Evolutionary conservation across 2,797 vertebrate genomes (phyloP).

Genomic region (Lemur catta): DNA sequence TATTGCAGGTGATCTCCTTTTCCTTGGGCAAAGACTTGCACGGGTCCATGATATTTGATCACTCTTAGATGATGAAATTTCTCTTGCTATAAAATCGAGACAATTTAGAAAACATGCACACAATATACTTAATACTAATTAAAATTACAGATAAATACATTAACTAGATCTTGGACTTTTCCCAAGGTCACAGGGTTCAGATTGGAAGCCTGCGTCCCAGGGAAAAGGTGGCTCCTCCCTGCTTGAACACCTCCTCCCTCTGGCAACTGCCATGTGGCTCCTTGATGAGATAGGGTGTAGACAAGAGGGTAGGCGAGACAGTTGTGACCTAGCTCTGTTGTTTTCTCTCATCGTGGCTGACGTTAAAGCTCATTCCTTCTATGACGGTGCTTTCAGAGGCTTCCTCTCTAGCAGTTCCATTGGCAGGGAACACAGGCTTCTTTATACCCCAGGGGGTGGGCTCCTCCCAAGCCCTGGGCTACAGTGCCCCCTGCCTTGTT

Average conservation of each 20-base stretch:
- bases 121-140: neutral
- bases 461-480: neutral
- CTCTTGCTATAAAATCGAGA: neutral
- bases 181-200: neutral
- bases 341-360: neutral
- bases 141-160: neutral
- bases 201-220: neutral
- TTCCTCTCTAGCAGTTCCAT: neutral
- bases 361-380: neutral
- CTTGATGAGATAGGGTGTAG: neutral
- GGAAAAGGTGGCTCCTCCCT: neutral
- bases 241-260: neutral
- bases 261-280: neutral
- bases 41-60: neutral
- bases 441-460: neutral
- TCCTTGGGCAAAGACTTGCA: neutral
- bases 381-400: neutral
- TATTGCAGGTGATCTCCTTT: neutral
- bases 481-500: neutral
- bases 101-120: neutral
- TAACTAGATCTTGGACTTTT: neutral
- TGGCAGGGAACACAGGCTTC: neutral
- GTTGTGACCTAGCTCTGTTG: neutral
- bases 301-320: neutral
- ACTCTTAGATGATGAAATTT: neutral